A percentile compares a stretch with the other conserved stretches of the same genome.
Conservation (phyloP, 2,113 vertebrate genomes). For the Mustela lutreola region DNA sequence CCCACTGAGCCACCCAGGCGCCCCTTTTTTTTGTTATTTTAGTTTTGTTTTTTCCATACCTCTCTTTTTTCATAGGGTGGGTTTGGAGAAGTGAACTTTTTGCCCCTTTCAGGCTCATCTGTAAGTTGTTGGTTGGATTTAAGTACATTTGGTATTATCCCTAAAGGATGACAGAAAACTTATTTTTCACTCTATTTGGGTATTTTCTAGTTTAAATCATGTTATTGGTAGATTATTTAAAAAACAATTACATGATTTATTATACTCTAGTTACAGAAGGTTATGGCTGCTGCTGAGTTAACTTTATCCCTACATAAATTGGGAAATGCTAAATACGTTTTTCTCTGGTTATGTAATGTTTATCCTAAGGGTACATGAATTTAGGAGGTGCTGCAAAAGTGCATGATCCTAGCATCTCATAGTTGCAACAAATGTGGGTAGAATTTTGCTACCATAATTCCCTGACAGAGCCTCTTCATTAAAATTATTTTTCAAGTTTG, state of each 20-base stretch:
- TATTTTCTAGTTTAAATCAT: constrained; percentile 19
- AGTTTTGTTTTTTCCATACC: background rate
- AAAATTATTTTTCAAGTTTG: constrained; percentile 36
- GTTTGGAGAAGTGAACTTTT: background rate
- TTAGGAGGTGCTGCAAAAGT: background rate
- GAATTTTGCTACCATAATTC: constrained; percentile 2
- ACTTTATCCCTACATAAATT: constrained; percentile 10
- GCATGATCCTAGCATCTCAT: background rate
- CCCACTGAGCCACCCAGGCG: no score
- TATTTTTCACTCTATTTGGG: background rate
- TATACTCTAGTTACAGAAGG: constrained; percentile 6
- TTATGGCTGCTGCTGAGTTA: background rate
- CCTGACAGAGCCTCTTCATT: background rate
- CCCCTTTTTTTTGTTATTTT: background rate
- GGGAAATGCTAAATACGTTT: constrained; percentile 4
- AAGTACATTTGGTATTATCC: background rate
- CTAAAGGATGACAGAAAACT: constrained; percentile 13
- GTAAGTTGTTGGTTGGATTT: constrained; percentile 31
- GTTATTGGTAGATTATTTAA: background rate
- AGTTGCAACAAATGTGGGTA: background rate
- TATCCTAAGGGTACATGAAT: constrained; percentile 28
- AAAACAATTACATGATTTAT: background rate
- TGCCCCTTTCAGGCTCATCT: background rate
- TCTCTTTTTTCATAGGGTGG: background rate
- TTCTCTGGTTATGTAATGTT: background rate